These are phyloP conservation scores for Excalfactoria chinensis DNA, from an alignment of 2,113 vertebrate genomes.

Conservation along the genomic window DNA sequence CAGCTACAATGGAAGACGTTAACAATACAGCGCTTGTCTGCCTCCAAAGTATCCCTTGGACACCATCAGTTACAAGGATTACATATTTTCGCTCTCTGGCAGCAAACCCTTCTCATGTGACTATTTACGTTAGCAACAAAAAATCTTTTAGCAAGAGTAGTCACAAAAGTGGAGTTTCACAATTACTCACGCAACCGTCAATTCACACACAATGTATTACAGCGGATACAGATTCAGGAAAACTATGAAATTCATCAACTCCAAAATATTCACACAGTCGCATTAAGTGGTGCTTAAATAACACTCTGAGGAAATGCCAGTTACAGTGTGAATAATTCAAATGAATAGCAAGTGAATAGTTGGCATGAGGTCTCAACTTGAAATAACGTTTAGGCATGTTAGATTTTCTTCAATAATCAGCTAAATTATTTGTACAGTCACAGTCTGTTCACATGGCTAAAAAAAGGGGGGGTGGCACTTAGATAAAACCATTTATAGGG, in stretches of 20 bases:
- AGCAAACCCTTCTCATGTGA: constrained; percentile 57
- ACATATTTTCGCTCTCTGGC: constrained; percentile 56
- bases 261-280: not conserved
- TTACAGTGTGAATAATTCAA: constrained; percentile 55
- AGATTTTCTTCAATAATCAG: constrained; percentile 31
- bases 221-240: not conserved
- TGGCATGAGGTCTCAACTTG: constrained; percentile 24
- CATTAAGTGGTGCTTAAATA: constrained; percentile 26
- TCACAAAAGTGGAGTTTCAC: constrained; percentile 2
- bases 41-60: constrained; percentile 29
- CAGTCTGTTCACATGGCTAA: not conserved
- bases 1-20: not conserved
- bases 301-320: constrained; percentile 27
- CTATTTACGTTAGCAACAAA: not conserved
- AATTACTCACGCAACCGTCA: constrained; percentile 21
- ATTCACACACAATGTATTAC: not conserved
- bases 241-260: rapidly evolving
- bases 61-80: not conserved
- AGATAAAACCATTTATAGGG: constrained; percentile 31
- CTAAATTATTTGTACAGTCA: not conserved
- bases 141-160: not conserved
- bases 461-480: not conserved
- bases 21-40: constrained; percentile 52
- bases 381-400: constrained; percentile 24
- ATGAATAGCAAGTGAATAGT: constrained; percentile 29